Evolutionary conservation across 2,888 invertebrate species (phyloP), one percentile per base, ranked within the genome.

Genomic region (Monoplex corrugatus): DNA sequence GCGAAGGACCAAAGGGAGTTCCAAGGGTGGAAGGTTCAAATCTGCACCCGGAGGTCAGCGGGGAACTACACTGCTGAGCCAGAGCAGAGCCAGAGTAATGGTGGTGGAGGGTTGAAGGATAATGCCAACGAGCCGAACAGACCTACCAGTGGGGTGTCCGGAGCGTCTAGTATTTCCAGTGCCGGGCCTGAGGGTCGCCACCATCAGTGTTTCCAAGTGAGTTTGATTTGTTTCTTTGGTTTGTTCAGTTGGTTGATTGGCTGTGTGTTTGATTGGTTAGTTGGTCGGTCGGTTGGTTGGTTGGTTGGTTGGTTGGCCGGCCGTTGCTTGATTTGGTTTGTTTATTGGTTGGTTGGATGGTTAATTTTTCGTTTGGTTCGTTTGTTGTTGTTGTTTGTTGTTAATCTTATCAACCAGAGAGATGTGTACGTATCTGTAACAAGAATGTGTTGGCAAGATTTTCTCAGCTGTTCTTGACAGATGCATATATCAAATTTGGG

Each of bases 11-110:
- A 84, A 84, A 44, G 50, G 44, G 28, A 84, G 50, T 28, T 84
- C 84, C 38, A 84, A 84, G 38, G 84, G 84, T 23, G 84, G 84
- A 16, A 50, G 84, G 84, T 84, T 84, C 84, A 84, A 84, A 43
- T 84, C 84, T 16, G 84, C 84, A 10, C 84, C 84, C 6, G 84
- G 84, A 6, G 50, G 84, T 6, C 84, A 84, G 50, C 32, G 84
- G 50, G 57, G 50, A 35, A 84, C 50, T 35, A 50, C 84, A 19
- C 16, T 50, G 57, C 38, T 84, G 84, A 84, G 44, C 19, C 40
- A 13, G 28, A 28, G 44, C 28, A n/a, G 43, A 44, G 80, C n/a
- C 2, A 43, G 40, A 19, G n/a, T 38, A n/a, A 19, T 43, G 44
- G 40, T 43, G 44, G 80, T 8, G 23, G 80, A 19, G 80, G 80